Percentiles rank a stretch among this genome's conserved stretches.
phyloP scores from a whole-genome alignment of 1,140 invertebrate species.

The Acyrthosiphon pisum region DNA sequence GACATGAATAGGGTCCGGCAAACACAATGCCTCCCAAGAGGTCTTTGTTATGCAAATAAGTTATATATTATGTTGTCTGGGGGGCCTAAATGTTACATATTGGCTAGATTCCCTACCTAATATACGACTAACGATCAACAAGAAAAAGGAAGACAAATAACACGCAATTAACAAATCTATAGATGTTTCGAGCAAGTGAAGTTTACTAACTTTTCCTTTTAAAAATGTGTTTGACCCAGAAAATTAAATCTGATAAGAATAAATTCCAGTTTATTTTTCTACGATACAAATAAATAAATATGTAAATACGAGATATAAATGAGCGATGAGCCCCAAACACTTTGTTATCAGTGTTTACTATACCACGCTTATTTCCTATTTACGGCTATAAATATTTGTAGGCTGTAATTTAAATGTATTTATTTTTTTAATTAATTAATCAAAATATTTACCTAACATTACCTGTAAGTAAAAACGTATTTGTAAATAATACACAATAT shows the following conservation, averaged over 20 bases:
- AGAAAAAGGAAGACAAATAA: not conserved
- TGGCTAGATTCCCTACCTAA: slow-evolving; percentile 30
- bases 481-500: slow-evolving; percentile 29
- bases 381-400: not conserved
- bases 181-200: not conserved
- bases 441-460: not conserved
- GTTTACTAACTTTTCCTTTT: slow-evolving; percentile 43
- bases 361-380: not conserved
- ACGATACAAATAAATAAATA: not conserved
- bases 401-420: not conserved
- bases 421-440: slow-evolving; percentile 16
- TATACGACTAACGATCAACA: not conserved
- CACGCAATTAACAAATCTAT: not conserved
- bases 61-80: slow-evolving; percentile 50
- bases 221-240: slow-evolving; percentile 25
- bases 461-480: not conserved
- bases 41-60: slow-evolving; percentile 57
- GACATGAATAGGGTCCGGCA: slow-evolving; percentile 47
- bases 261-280: not conserved
- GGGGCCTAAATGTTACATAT: slow-evolving; percentile 54
- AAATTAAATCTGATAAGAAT: not conserved
- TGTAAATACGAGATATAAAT: not conserved
- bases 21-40: slow-evolving; percentile 57
- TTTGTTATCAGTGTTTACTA: not conserved
- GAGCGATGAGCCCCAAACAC: not conserved